Evolutionary conservation across 1,140 invertebrate species (phyloP), one percentile per base, ranked within the genome.

Genomic region (Pectinophora gossypiella): DNA sequence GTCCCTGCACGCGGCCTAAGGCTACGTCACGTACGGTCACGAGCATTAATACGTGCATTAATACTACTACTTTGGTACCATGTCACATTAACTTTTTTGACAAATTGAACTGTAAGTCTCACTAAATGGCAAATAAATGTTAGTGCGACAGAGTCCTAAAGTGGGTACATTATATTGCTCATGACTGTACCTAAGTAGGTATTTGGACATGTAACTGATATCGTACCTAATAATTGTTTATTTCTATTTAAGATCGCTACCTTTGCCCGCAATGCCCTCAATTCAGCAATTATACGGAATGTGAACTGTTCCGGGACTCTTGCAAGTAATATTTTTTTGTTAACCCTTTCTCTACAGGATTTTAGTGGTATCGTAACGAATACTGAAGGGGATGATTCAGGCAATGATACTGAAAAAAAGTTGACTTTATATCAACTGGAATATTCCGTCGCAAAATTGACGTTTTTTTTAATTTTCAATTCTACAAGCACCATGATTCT

Each of bases 221-320:
- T 2, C 19, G n/a, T 9, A 46, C 12, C 12, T 46, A 21, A n/a
- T 13, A 12, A n/a, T 47, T 48, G 5, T 18, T 50, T 62, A 12
- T 51, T 48, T 48, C 36, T 51, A n/a, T 61, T 65, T 1, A 53
- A 85, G 81, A 85, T 59, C 76, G 69, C 36, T 79, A 85, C 49
- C 54, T 77, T 3, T 85, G 81, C 22, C 81, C 81, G 0, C 78
- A 83, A 42, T 85, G 81, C 42, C 68, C 78, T 7, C 77, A 74
- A 13, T 74, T 82, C 45, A 79, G 46, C 23, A 82, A 82, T 22
- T 32, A 56, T 10, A 76, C 77, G 0, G 81, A 85, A 52, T 85
- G 78, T 45, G 77, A 85, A 23, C 66, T 85, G 0, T 85, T 85
- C 49, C 59, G 65, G 19, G 78, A 83, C 50, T 85, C 78, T 23